A percentile compares a stretch with the other conserved stretches of the same genome.
Conservation (phyloP, 1,140 invertebrate species). For the Tetraneura akinire region DNA sequence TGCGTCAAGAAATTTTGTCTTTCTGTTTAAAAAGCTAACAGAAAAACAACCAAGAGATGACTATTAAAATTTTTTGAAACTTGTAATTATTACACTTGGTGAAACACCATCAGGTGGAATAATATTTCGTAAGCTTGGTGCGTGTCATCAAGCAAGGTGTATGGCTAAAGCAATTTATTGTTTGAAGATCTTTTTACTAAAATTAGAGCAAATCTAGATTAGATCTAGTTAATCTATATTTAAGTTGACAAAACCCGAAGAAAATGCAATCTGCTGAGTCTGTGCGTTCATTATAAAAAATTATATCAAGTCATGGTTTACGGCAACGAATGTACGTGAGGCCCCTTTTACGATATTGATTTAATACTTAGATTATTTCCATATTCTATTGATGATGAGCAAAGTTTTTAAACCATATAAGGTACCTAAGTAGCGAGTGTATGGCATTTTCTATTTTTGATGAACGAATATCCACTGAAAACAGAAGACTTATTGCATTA, state of each 20-base stretch:
- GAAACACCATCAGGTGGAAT: neutral
- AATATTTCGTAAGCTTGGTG: neutral
- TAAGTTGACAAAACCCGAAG: neutral
- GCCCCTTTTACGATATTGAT: conserved; percentile 50
- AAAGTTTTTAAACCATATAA: conserved; percentile 56
- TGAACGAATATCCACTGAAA: conserved; percentile 26
- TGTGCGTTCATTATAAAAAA: no score
- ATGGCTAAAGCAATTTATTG: neutral
- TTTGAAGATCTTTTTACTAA: conserved; percentile 11
- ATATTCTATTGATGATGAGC: conserved; percentile 44
- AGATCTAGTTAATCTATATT: no score
- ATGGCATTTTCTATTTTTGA: conserved; percentile 56
- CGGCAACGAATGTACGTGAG: conserved; percentile 45
- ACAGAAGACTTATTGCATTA: neutral
- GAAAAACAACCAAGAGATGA: neutral
- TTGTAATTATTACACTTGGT: neutral
- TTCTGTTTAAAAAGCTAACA: neutral
- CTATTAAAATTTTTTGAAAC: neutral
- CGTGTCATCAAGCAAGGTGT: conserved; percentile 6
- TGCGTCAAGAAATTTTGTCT: neutral
- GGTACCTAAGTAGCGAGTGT: conserved; percentile 55
- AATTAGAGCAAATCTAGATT: no score
- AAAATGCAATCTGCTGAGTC: neutral
- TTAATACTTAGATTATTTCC: conserved; percentile 50
- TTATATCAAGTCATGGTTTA: conserved; percentile 48